phyloP scores from a whole-genome alignment of 2,797 vertebrate species.

The Florisuga fusca region DNA sequence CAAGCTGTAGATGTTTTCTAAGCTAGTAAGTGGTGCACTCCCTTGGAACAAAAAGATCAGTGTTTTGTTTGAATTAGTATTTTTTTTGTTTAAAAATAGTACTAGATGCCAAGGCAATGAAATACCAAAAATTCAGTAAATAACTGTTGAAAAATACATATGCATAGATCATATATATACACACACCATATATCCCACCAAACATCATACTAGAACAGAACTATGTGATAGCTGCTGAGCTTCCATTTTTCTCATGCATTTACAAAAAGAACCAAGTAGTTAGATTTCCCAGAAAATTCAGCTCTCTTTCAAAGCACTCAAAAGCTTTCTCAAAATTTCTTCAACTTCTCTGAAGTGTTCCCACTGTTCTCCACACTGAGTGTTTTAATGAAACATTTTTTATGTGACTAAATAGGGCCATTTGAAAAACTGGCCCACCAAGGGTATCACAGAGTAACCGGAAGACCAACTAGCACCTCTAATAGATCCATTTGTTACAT shows the following conservation, averaged over 20 bases:
- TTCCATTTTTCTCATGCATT: conserved; percentile 12
- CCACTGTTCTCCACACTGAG: background rate
- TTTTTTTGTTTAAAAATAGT: conserved; percentile 60
- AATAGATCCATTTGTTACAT: background rate
- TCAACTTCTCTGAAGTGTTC: background rate
- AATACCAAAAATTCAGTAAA: conserved; percentile 10
- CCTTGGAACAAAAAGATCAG: background rate
- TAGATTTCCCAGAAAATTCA: conserved; percentile 12
- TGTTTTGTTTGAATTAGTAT: background rate
- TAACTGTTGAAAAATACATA: background rate
- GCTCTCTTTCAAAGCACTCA: background rate
- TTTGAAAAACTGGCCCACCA: background rate
- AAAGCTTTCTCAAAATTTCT: background rate
- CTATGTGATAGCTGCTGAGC: conserved; percentile 34
- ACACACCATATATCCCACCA: background rate
- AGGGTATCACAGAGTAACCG: background rate
- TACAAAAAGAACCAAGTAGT: conserved; percentile 36
- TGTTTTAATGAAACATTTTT: background rate
- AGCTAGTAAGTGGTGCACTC: background rate
- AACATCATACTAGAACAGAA: conserved; percentile 56
- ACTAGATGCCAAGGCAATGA: conserved; percentile 26
- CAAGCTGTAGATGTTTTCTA: background rate
- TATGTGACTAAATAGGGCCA: background rate
- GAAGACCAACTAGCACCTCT: background rate
- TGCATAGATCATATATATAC: too few relatives aligned